Conservation (phyloP, 2,113 vertebrate species). For the Chaetorhynchus papuensis region DNA sequence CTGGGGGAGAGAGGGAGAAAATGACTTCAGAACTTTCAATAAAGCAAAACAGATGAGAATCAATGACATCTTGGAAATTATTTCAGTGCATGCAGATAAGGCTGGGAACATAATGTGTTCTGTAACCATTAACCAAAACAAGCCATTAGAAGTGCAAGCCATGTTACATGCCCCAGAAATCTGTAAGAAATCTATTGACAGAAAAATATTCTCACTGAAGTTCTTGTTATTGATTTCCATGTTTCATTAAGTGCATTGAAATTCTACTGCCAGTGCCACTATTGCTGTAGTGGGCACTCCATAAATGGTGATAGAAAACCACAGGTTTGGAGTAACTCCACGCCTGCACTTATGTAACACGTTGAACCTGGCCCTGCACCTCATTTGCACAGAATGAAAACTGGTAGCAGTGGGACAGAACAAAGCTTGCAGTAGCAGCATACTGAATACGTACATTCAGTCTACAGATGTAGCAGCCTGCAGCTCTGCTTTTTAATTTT, state of each 20-base stretch:
- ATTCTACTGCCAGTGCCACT: background rate
- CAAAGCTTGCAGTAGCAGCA: background rate
- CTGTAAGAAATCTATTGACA: background rate
- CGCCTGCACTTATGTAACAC: background rate
- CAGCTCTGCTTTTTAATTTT: background rate
- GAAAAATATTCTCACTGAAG: background rate
- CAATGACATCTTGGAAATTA: background rate
- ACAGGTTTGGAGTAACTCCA: background rate
- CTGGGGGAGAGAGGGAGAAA: background rate
- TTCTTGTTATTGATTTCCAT: background rate
- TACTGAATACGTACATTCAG: background rate
- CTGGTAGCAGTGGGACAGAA: background rate
- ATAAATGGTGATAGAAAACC: background rate
- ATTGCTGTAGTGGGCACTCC: background rate
- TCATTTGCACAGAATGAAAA: background rate
- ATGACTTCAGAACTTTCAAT: conserved; percentile 23
- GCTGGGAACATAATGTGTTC: background rate
- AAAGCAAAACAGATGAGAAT: conserved; percentile 28
- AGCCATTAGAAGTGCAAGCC: background rate
- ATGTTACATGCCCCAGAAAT: background rate
- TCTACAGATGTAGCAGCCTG: background rate
- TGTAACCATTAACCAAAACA: background rate
- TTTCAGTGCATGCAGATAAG: background rate
- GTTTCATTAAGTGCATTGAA: conserved; percentile 4
- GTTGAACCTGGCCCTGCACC: background rate